Percentiles rank a stretch among this genome's conserved stretches.
These are phyloP conservation scores for Ricordea florida DNA, from an alignment of 92 coral and sea anemone genomes.

Conservation along the genomic window DNA sequence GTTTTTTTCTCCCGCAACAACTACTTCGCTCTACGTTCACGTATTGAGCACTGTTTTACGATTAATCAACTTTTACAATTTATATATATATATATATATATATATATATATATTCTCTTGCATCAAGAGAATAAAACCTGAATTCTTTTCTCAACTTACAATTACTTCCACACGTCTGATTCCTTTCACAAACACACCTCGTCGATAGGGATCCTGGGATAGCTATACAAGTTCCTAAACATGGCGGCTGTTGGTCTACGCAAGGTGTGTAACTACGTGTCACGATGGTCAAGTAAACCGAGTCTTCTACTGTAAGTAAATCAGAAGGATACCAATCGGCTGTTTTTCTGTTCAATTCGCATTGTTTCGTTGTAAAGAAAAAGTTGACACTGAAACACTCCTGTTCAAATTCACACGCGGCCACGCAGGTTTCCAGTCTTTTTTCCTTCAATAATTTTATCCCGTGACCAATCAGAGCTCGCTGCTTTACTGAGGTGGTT, in stretches of 20 bases:
- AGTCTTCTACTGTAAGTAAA: constrained; percentile 31
- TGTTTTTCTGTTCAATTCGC: constrained; percentile 69
- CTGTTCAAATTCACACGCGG: constrained; percentile 48
- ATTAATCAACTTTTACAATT: no score
- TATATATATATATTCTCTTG: no score
- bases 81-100: no score
- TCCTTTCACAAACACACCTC: constrained; percentile 50
- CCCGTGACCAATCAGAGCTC: constrained; percentile 59
- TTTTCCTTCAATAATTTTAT: constrained; percentile 21
- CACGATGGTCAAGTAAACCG: constrained; percentile 60
- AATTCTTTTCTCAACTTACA: not conserved
- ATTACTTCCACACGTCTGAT: not conserved
- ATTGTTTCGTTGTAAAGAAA: constrained; percentile 15
- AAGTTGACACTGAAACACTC: constrained; percentile 78
- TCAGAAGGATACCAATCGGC: constrained; percentile 41
- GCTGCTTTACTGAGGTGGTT: constrained; percentile 36
- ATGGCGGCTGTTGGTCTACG: constrained; percentile 35
- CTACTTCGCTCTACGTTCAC: no score
- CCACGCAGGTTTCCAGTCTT: constrained; percentile 49
- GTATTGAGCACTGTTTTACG: no score
- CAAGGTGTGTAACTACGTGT: constrained; percentile 62
- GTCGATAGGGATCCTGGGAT: constrained; percentile 40
- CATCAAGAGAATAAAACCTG: no score
- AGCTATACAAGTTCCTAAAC: constrained; percentile 55
- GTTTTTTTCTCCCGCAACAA: no score